Conservation (phyloP, 2,113 vertebrate species). For the Synchiropus splendidus region DNA sequence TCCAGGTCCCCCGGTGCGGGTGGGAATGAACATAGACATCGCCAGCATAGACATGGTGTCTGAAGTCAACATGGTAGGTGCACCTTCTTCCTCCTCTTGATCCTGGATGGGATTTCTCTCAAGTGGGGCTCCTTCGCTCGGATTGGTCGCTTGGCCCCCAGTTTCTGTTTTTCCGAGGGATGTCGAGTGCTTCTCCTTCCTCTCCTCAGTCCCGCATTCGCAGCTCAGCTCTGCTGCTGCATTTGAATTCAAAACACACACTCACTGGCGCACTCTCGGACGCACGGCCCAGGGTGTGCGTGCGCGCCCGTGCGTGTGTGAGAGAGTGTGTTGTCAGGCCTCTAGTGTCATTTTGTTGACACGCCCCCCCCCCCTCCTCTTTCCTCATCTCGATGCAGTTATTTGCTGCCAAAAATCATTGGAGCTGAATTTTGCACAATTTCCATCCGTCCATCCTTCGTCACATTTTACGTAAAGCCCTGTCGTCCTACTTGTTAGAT, state of each 20-base stretch:
- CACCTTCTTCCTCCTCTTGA: slow-evolving; percentile 10
- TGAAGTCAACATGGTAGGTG: slow-evolving; percentile 98
- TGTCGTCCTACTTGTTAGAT: slow-evolving; percentile 27
- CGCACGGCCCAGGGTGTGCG: slow-evolving; percentile 40
- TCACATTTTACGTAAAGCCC: slow-evolving; percentile 24
- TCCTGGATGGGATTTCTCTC: background rate
- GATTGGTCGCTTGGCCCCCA: slow-evolving; percentile 21
- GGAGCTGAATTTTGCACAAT: too few relatives aligned
- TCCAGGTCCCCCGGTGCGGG: slow-evolving; percentile 91
- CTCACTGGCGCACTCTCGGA: slow-evolving; percentile 62
- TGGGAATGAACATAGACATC: slow-evolving; percentile 98
- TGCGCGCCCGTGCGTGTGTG: background rate
- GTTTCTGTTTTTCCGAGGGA: slow-evolving; percentile 5
- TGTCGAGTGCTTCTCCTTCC: slow-evolving; percentile 37
- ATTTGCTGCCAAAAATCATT: slow-evolving; percentile 1
- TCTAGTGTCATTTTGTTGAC: slow-evolving; percentile 41
- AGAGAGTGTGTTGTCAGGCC: slow-evolving; percentile 18
- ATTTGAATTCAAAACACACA: slow-evolving; percentile 75
- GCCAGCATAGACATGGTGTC: slow-evolving; percentile 99
- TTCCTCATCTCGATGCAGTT: slow-evolving; percentile 3
- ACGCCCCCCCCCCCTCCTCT: background rate
- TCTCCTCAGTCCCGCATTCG: slow-evolving; percentile 55
- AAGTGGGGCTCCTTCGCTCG: slow-evolving; percentile 6
- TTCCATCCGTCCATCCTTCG: slow-evolving; percentile 6
- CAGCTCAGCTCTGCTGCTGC: slow-evolving; percentile 56